Percentiles rank a stretch among this genome's conserved stretches.
phyloP scores from a whole-genome alignment of 2,797 vertebrate genomes.

The Peromyscus eremicus region DNA sequence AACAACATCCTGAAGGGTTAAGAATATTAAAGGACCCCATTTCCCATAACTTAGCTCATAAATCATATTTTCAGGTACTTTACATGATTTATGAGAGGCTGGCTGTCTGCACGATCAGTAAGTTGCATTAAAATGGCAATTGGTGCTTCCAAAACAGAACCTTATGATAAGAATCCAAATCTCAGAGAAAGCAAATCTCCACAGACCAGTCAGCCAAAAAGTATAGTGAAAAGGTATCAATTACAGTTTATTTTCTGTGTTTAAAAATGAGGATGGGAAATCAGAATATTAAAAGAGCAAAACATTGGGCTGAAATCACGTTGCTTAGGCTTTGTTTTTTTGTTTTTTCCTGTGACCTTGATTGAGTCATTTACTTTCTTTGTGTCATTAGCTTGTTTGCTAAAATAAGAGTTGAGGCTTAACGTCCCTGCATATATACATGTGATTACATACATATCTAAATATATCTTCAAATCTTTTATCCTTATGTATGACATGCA shows the following conservation, averaged over 20 bases:
- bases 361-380: constrained; percentile 49
- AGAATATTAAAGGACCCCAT: constrained; percentile 80
- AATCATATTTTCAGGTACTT: constrained; percentile 85
- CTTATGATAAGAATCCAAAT: constrained; percentile 69
- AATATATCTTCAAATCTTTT: not conserved
- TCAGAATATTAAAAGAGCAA: constrained; percentile 29
- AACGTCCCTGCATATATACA: not conserved
- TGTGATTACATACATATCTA: not conserved
- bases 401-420: constrained; percentile 1
- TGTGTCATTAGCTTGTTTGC: not conserved
- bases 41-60: constrained; percentile 84
- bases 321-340: not conserved
- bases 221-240: not conserved
- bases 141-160: constrained; percentile 76
- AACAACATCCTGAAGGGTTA: constrained; percentile 75
- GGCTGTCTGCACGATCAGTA: constrained; percentile 82
- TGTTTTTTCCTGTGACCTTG: not conserved
- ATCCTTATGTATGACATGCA: not conserved
- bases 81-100: constrained; percentile 84
- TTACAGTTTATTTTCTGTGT: not conserved
- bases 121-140: constrained; percentile 82
- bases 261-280: constrained; percentile 9
- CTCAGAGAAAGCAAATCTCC: constrained; percentile 60
- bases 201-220: not conserved
- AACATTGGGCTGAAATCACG: not conserved